These are phyloP conservation scores for Schizopygopsis pylzovi DNA, from an alignment of 2,797 vertebrate species.

Conservation along the genomic window DNA sequence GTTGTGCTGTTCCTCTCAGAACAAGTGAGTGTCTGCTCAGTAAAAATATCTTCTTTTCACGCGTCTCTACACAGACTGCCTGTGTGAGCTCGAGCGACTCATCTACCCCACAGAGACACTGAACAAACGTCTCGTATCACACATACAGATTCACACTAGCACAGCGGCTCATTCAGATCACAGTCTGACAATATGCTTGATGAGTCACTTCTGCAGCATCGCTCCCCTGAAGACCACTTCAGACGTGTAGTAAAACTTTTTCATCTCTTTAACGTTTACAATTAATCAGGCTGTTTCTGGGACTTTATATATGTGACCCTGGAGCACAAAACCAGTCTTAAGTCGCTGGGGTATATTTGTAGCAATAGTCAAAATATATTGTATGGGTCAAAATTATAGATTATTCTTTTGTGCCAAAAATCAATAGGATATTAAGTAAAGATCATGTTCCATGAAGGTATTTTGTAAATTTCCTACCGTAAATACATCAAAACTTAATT, in stretches of 20 bases:
- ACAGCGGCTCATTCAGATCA: neutral
- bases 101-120: neutral
- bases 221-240: neutral
- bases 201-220: neutral
- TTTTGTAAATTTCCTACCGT: too few species aligned
- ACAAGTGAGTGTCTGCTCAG: neutral
- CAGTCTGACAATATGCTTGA: neutral
- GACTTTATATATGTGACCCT: neutral
- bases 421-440: too few species aligned
- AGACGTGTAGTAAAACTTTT: too few species aligned
- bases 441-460: too few species aligned
- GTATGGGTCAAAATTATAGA: too few species aligned
- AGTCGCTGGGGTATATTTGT: too few species aligned
- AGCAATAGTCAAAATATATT: too few species aligned
- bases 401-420: too few species aligned
- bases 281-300: neutral
- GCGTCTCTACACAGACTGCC: neutral
- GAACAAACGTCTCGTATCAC: conserved; percentile 5
- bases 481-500: too few species aligned
- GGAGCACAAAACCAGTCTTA: too few species aligned
- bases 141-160: neutral
- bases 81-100: neutral
- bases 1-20: neutral
- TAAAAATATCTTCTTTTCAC: conserved; percentile 14
- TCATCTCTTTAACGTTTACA: neutral